Evolutionary conservation across 2,888 invertebrate genomes (phyloP).

Genomic region (Dolichopus griseipennis): DNA sequence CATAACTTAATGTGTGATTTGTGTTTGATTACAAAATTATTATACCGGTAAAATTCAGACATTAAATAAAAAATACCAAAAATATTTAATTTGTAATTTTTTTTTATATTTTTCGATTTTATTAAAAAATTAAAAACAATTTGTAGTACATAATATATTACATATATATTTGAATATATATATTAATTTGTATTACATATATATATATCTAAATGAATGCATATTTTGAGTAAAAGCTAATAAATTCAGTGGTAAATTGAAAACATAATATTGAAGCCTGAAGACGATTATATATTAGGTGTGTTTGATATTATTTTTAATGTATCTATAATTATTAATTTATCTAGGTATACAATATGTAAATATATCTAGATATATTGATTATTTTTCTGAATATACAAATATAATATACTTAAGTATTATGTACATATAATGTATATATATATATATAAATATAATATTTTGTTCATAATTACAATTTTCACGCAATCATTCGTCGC

Average conservation of each 20-base stretch:
- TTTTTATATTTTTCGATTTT: too few species aligned
- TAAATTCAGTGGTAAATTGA: too few species aligned
- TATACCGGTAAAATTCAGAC: neutral
- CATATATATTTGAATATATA: too few species aligned
- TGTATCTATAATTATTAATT: neutral
- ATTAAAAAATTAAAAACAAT: too few species aligned
- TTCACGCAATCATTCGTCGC: conserved; percentile 20
- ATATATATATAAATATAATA: too few species aligned
- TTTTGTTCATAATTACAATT: conserved; percentile 18
- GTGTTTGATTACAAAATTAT: neutral
- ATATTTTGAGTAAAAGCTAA: too few species aligned
- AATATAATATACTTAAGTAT: too few species aligned
- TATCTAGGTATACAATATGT: neutral
- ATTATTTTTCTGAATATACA: neutral
- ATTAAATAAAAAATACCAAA: neutral
- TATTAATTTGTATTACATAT: too few species aligned
- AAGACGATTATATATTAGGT: neutral
- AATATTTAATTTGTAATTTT: neutral
- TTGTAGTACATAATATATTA: too few species aligned
- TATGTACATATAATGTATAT: too few species aligned
- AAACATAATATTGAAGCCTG: too few species aligned
- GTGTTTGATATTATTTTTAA: neutral
- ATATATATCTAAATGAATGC: too few species aligned
- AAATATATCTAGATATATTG: neutral
- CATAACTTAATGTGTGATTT: neutral